Evolutionary conservation across 2,888 invertebrate species (phyloP).

Genomic region (Tiliacea citrago): DNA sequence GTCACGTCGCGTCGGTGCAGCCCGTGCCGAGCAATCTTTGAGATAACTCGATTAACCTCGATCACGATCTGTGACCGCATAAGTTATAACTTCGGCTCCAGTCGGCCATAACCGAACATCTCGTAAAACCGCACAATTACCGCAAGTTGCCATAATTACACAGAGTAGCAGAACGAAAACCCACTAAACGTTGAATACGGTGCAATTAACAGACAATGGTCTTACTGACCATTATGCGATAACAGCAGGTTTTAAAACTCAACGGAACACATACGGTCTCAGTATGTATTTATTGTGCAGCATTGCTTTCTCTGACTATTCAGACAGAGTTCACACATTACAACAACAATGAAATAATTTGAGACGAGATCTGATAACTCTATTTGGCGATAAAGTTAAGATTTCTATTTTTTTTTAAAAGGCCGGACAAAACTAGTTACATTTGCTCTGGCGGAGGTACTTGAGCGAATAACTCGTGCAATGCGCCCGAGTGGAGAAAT

Average conservation of each 20-base stretch:
- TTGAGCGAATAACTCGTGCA: slow-evolving; percentile 75
- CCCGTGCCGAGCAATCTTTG: slow-evolving; percentile 70
- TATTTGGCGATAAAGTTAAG: slow-evolving; percentile 57
- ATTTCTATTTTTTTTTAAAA: slow-evolving; percentile 73
- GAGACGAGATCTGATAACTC: slow-evolving; percentile 58
- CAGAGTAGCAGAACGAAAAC: slow-evolving; percentile 28
- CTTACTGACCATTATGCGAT: slow-evolving; percentile 28
- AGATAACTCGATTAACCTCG: slow-evolving; percentile 79
- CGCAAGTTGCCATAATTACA: slow-evolving; percentile 29
- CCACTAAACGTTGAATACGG: slow-evolving; percentile 23
- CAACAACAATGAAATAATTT: slow-evolving; percentile 71
- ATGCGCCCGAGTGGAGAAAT: slow-evolving; percentile 82
- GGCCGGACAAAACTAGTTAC: slow-evolving; percentile 68
- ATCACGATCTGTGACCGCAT: slow-evolving; percentile 68
- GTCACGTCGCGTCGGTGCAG: slow-evolving; percentile 68
- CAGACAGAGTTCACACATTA: slow-evolving; percentile 73
- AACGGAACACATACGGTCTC: slow-evolving; percentile 36
- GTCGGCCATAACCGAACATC: slow-evolving; percentile 39
- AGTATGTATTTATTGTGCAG: slow-evolving; percentile 60
- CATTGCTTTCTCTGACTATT: slow-evolving; percentile 75
- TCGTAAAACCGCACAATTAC: slow-evolving; percentile 41
- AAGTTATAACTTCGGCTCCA: slow-evolving; percentile 54
- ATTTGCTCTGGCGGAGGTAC: slow-evolving; percentile 71
- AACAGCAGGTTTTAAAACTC: slow-evolving; percentile 47
- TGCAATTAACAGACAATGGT: slow-evolving; percentile 45